These are phyloP conservation scores for Harpalus rufipes DNA, from an alignment of 2,888 invertebrate species.

Conservation along the genomic window DNA sequence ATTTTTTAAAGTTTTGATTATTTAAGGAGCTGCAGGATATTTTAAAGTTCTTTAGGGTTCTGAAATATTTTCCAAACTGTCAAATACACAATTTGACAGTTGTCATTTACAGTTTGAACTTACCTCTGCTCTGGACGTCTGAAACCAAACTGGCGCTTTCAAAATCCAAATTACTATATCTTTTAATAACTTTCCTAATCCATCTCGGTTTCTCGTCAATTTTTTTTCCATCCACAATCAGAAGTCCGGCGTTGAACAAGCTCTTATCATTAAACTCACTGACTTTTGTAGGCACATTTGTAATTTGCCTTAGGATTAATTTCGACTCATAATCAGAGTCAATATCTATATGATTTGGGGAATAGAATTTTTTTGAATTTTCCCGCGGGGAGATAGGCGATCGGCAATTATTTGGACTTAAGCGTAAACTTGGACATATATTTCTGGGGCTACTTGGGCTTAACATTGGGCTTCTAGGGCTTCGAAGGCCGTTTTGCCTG, in stretches of 20 bases:
- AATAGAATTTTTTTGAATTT: slow-evolving; percentile 75
- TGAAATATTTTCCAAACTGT: too few species aligned
- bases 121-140: slow-evolving; percentile 76
- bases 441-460: slow-evolving; percentile 74
- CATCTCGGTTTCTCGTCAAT: slow-evolving; percentile 75
- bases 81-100: too few species aligned
- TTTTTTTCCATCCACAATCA: slow-evolving; percentile 75
- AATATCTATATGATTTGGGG: slow-evolving; percentile 75
- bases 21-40: too few species aligned
- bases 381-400: slow-evolving; percentile 76
- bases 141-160: slow-evolving; percentile 76
- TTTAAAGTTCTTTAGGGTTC: too few species aligned
- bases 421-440: slow-evolving; percentile 74
- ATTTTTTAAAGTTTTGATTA: too few species aligned
- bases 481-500: slow-evolving; percentile 68
- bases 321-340: slow-evolving; percentile 77
- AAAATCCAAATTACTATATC: slow-evolving; percentile 76
- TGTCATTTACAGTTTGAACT: background rate
- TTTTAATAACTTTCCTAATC: slow-evolving; percentile 76
- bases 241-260: slow-evolving; percentile 72
- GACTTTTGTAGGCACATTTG: slow-evolving; percentile 72
- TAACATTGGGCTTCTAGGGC: slow-evolving; percentile 75
- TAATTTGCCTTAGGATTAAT: slow-evolving; percentile 74
- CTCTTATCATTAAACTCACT: slow-evolving; percentile 50
- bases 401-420: slow-evolving; percentile 75